Conservation (phyloP, 1,140 invertebrate species). For the Drosophila orena region DNA sequence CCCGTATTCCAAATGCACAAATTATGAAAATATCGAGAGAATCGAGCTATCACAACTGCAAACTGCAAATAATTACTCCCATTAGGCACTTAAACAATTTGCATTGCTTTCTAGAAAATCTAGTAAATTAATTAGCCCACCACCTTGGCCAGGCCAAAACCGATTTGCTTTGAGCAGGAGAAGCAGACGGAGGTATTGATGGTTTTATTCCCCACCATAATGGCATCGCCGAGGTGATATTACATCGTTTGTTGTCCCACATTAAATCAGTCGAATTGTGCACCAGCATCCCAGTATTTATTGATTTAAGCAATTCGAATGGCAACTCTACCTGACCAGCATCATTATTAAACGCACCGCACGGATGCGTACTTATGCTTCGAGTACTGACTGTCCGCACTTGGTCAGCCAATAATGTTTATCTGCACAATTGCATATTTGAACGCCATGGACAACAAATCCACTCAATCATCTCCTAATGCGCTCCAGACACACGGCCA, state of each 20-base stretch:
- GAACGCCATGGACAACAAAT: conserved; percentile 67
- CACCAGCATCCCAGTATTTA: conserved; percentile 17
- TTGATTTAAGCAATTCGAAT: conserved; percentile 17
- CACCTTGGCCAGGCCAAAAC: background rate
- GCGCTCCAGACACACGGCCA: conserved; percentile 32
- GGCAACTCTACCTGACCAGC: conserved; percentile 34
- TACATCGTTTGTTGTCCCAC: conserved; percentile 27
- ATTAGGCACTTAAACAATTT: conserved; percentile 4
- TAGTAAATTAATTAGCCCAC: background rate
- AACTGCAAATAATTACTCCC: background rate
- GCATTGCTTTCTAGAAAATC: background rate
- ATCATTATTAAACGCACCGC: conserved; percentile 32
- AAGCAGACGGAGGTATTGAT: background rate
- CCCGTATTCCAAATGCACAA: background rate
- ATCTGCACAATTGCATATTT: conserved; percentile 67
- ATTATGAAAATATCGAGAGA: background rate
- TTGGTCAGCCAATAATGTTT: conserved; percentile 65
- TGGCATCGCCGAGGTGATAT: background rate
- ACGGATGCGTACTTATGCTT: conserved; percentile 35
- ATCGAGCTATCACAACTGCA: background rate
- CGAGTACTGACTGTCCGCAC: conserved; percentile 61
- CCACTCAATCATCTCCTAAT: conserved; percentile 81
- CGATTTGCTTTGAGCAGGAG: background rate
- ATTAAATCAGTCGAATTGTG: conserved; percentile 51
- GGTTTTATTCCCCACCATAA: conserved; percentile 4